Evolutionary conservation across 1,140 invertebrate genomes (phyloP), one percentile per base, ranked within the genome.

Genomic region (Aporrectodea caliginosa): DNA sequence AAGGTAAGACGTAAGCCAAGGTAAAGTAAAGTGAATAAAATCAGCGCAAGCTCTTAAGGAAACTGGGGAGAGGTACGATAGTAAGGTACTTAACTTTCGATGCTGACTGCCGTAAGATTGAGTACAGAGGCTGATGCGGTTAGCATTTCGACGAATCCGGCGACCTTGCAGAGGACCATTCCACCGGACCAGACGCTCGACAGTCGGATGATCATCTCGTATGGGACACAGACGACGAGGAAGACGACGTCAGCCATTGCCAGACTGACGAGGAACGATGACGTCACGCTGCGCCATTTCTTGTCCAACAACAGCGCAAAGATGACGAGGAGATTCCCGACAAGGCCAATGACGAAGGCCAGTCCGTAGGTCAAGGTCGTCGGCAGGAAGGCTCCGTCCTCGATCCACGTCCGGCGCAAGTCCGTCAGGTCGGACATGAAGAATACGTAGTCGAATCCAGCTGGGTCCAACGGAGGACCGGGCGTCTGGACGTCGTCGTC

Each of bases 201-300:
- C 84, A 95, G 95, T 93, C 94, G 95, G 0, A 93, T 94, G 81
- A 93, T 92, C 0, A 94, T 93, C 1, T 96, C 92, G 87, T 97
- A 92, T 0, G 95, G 95, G 73, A 96, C 89, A 86, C 95, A 97
- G 77, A 96, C 91, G 14, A 96, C 83, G 75, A 97, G 92, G 78
- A 98, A 95, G 83, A 97, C 90, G 75, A 98, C 92, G 87, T 98
- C 95, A 0, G 95, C 95, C 0, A 95, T 89, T 0, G 96, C 95
- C 82, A 97, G 89, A 86, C 96, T 97, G 16, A 95, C 93, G 82
- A 98, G 94, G 87, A 96, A 95, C 84, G 94, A 94, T 87, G 96
- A 96, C 0, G 95, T 97, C 2, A 96, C 94, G 86, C 93, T 95
- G 69, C 93, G 90, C 92, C 96, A 94, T 0, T 92, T 91, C 35